Percentiles rank a stretch among this genome's conserved stretches.
These are phyloP conservation scores for Bothrops jararaca DNA, from an alignment of 2,113 vertebrate genomes.

Conservation along the genomic window DNA sequence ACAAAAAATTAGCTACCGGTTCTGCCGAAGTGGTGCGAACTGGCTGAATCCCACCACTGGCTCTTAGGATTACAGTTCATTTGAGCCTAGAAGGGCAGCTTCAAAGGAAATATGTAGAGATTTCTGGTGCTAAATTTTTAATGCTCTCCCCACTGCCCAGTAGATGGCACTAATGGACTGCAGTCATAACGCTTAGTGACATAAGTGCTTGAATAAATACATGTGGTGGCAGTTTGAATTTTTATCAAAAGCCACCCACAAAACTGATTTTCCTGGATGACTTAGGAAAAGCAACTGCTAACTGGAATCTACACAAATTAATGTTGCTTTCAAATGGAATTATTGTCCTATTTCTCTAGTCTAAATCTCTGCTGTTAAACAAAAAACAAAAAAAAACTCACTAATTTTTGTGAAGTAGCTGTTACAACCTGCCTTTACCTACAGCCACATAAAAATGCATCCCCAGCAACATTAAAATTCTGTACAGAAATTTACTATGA, in stretches of 20 bases:
- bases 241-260: conserved; percentile 38
- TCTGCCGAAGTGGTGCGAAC: no score
- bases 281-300: conserved; percentile 14
- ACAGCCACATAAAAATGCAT: neutral
- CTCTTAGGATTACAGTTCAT: no score
- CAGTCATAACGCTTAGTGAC: neutral
- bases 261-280: conserved; percentile 27
- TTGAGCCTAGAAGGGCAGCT: neutral
- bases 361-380: neutral
- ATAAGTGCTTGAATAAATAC: neutral
- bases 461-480: neutral
- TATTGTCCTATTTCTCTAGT: neutral
- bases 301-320: neutral
- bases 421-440: neutral
- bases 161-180: conserved; percentile 63
- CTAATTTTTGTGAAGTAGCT: neutral
- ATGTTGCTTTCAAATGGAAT: neutral
- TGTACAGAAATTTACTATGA: neutral
- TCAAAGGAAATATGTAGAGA: neutral
- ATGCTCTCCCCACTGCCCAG: conserved; percentile 31
- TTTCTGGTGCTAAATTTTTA: neutral
- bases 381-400: neutral
- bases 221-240: conserved; percentile 31
- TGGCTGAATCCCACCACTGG: no score
- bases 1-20: no score